Evolutionary conservation across 2,113 vertebrate genomes (phyloP).

Genomic region (Rhea americana): DNA sequence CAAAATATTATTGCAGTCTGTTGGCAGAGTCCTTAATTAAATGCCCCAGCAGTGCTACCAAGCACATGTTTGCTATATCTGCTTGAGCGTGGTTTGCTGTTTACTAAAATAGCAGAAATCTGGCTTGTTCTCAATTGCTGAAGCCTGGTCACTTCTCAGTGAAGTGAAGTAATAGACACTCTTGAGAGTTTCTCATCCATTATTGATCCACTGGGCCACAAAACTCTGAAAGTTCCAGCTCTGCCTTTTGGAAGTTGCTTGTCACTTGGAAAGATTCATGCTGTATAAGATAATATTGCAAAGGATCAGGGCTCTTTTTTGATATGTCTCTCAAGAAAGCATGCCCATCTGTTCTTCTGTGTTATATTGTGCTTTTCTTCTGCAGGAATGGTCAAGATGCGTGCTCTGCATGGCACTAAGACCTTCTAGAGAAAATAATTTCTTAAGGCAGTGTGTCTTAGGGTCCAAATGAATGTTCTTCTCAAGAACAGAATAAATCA

Average conservation of each 20-base stretch:
- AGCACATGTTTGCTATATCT: background rate
- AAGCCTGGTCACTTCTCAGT: background rate
- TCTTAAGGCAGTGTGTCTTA: background rate
- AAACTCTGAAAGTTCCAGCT: background rate
- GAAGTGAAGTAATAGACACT: background rate
- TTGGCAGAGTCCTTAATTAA: background rate
- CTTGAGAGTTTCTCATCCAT: background rate
- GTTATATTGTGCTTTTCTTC: background rate
- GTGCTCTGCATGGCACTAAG: background rate
- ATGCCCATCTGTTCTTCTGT: fast-evolving
- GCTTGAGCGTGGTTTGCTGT: background rate
- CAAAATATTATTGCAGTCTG: background rate
- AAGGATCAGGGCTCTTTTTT: background rate
- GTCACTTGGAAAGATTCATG: background rate
- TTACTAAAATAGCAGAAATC: background rate
- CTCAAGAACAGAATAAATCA: background rate
- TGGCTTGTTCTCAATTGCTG: background rate
- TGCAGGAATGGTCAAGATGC: background rate
- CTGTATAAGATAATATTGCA: background rate
- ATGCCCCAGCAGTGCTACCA: background rate
- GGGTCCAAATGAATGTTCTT: background rate
- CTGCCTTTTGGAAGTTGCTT: background rate
- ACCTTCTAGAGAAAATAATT: background rate
- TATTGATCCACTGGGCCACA: background rate
- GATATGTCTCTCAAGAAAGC: background rate